Percentiles rank a stretch among this genome's conserved stretches.
phyloP scores from a whole-genome alignment of 2,797 vertebrate species.

The Coreius guichenoti region DNA sequence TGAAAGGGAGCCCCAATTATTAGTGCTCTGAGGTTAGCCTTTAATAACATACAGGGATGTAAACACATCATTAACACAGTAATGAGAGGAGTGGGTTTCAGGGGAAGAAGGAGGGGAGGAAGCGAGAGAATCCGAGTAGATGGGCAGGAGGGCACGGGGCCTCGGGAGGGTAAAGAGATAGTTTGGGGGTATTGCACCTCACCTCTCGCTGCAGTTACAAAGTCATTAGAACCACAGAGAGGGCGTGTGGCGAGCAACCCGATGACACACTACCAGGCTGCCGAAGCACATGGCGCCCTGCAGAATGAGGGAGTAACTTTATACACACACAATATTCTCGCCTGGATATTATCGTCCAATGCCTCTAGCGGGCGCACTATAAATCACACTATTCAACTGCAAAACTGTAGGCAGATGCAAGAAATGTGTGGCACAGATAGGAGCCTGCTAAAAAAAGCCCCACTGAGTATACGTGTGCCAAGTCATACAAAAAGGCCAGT shows the following conservation, averaged over 20 bases:
- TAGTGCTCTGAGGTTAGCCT: constrained; percentile 63
- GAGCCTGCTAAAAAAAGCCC: constrained; percentile 1
- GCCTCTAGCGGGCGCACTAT: constrained; percentile 76
- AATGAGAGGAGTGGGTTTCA: constrained; percentile 59
- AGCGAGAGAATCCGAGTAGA: constrained; percentile 39
- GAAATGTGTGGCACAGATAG: constrained; percentile 28
- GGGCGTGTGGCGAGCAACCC: neutral
- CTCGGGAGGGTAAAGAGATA: constrained; percentile 46
- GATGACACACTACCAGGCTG: neutral
- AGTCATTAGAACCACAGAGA: constrained; percentile 52
- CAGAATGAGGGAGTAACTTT: constrained; percentile 24
- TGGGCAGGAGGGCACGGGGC: constrained; percentile 53
- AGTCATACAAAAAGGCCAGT: constrained; percentile 3
- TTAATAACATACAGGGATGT: constrained; percentile 63
- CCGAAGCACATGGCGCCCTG: constrained; percentile 10
- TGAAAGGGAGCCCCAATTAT: constrained; percentile 63
- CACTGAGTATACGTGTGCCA: constrained; percentile 12
- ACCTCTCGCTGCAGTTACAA: constrained; percentile 47
- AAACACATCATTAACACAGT: constrained; percentile 65
- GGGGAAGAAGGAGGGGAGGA: constrained; percentile 17
- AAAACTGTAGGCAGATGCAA: constrained; percentile 69
- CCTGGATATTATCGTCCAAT: constrained; percentile 69
- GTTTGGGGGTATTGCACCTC: constrained; percentile 43
- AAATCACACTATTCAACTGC: constrained; percentile 74
- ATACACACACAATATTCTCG: constrained; percentile 19